A percentile compares a stretch with the other conserved stretches of the same genome.
These are phyloP conservation scores for Acestrorhynchus altus DNA, from an alignment of 2,797 vertebrate genomes.

Conservation along the genomic window DNA sequence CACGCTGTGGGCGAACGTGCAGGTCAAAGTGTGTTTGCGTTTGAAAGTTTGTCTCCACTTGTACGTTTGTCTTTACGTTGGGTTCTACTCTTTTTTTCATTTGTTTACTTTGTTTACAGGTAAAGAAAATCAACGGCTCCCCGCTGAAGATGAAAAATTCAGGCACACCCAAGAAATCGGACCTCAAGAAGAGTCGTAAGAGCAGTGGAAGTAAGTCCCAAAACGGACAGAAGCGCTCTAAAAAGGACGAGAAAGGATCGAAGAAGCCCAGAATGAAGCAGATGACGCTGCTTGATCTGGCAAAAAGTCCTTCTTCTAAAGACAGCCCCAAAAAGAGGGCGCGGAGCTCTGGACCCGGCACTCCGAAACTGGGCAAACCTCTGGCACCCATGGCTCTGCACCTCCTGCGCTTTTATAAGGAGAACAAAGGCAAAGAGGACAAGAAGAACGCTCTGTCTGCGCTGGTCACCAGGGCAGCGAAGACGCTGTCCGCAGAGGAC, in stretches of 20 bases:
- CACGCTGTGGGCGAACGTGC: slow-evolving; percentile 91
- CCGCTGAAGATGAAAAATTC: slow-evolving; percentile 93
- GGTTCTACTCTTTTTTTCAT: not conserved
- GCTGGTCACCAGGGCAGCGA: slow-evolving; percentile 90
- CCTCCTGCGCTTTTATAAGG: slow-evolving; percentile 93
- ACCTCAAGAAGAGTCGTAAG: slow-evolving; percentile 81
- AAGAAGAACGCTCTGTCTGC: slow-evolving; percentile 90
- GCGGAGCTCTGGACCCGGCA: slow-evolving; percentile 77
- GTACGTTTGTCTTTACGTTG: no score
- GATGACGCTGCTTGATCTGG: slow-evolving; percentile 92
- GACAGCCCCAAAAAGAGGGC: slow-evolving; percentile 80
- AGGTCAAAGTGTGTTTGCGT: slow-evolving; percentile 73
- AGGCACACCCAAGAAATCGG: slow-evolving; percentile 81
- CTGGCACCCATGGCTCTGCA: slow-evolving; percentile 92
- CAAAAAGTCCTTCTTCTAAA: slow-evolving; percentile 81
- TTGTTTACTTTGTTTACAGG: slow-evolving; percentile 32
- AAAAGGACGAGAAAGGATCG: slow-evolving; percentile 84
- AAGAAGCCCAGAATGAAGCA: slow-evolving; percentile 95
- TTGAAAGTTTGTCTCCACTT: no score
- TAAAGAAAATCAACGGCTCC: slow-evolving; percentile 90
- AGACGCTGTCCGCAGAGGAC: slow-evolving; percentile 87
- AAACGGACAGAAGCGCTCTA: slow-evolving; percentile 86
- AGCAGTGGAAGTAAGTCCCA: slow-evolving; percentile 74
- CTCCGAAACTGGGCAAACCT: slow-evolving; percentile 89
- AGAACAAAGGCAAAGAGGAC: slow-evolving; percentile 93